These are phyloP conservation scores for Diabrotica undecimpunctata DNA, from an alignment of 1,140 invertebrate genomes.

Conservation along the genomic window DNA sequence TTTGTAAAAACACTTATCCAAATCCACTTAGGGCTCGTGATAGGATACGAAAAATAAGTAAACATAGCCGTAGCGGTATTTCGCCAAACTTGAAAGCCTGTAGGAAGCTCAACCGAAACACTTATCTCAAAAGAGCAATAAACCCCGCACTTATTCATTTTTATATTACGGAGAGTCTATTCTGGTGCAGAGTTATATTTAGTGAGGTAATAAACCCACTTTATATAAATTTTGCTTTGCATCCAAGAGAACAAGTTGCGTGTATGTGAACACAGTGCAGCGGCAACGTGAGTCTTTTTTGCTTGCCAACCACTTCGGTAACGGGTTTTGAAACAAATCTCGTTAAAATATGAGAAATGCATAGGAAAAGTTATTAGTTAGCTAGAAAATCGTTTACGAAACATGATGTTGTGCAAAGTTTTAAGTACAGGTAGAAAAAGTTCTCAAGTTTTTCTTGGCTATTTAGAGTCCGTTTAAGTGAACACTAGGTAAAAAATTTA, in stretches of 20 bases:
- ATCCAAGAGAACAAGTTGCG: neutral
- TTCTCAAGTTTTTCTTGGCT: too few relatives aligned
- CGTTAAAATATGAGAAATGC: neutral
- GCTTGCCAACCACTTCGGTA: neutral
- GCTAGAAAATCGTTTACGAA: too few relatives aligned
- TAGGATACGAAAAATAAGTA: neutral
- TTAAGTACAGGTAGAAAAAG: too few relatives aligned
- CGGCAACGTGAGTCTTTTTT: neutral
- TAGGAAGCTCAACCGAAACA: neutral
- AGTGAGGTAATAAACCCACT: neutral
- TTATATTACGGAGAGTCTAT: neutral
- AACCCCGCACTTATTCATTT: neutral
- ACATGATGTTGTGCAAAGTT: too few relatives aligned
- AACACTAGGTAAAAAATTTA: too few relatives aligned
- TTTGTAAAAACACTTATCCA: neutral
- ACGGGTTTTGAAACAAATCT: neutral
- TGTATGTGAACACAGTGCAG: neutral
- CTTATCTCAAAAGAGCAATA: conserved; percentile 1
- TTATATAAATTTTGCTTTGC: conserved; percentile 3
- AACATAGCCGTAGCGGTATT: neutral
- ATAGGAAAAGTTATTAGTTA: neutral
- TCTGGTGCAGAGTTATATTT: conserved; percentile 1
- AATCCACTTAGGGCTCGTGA: neutral
- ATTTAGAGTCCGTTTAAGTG: too few relatives aligned
- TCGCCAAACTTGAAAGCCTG: neutral